phyloP scores from a whole-genome alignment of 2,888 invertebrate species.

The Eupithecia insigniata region DNA sequence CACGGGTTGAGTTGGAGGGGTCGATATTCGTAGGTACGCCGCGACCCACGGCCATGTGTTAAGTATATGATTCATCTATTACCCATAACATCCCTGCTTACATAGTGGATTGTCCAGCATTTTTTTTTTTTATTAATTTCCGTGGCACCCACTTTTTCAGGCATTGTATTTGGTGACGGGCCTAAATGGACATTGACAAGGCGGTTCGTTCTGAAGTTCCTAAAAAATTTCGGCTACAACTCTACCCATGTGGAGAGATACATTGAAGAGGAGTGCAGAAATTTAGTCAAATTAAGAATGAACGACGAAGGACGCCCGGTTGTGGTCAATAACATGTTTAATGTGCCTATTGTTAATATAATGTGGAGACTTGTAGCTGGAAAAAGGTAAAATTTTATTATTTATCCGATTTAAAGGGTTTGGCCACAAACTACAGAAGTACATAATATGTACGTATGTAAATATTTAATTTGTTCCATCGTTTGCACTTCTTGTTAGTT shows the following conservation, averaged over 20 bases:
- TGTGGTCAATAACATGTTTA: conserved; percentile 83
- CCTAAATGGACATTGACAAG: conserved; percentile 86
- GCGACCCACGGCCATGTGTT: no score
- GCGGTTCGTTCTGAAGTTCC: conserved; percentile 85
- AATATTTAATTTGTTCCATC: neutral
- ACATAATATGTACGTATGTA: no score
- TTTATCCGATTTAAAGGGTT: neutral
- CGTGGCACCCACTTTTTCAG: conserved; percentile 63
- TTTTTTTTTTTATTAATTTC: no score
- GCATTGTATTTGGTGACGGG: conserved; percentile 89
- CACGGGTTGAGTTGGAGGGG: no score
- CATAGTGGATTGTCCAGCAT: no score
- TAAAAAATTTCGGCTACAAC: conserved; percentile 87
- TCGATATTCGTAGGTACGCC: no score
- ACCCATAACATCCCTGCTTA: no score
- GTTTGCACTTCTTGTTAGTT: neutral
- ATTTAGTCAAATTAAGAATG: conserved; percentile 78
- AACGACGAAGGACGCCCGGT: conserved; percentile 69
- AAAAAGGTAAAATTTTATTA: conserved; percentile 67
- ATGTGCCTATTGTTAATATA: conserved; percentile 87
- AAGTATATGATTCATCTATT: no score
- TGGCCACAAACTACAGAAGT: neutral
- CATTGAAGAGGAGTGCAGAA: conserved; percentile 84
- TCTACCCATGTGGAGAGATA: conserved; percentile 85
- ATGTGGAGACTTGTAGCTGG: conserved; percentile 89